Base-by-base conservation (phyloP, 2,113 vertebrate species). In the Condylura cristata region DNA sequence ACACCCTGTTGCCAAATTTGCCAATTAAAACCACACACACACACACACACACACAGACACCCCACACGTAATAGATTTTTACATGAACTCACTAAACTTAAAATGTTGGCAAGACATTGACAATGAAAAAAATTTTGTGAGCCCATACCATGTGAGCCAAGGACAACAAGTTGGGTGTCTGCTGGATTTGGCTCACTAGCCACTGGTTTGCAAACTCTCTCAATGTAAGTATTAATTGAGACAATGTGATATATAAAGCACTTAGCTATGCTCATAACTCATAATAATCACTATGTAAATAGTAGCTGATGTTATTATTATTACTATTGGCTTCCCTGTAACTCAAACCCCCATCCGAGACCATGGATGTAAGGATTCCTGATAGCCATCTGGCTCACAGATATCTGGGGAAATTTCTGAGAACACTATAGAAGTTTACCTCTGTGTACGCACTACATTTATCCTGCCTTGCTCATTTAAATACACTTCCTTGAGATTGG, bases 71-170 rank as follows among this genome's bases (percentile, higher is more conserved):
- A 65, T 28, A 80, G 78, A 66, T 71, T 86, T 92, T 78, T 86
- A 61, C 51, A 28, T 65, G 60, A 92, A 70, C 39, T 95, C n/a
- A 65, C 51, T 58, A 72, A 58, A 89, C 71, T 93, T 87, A 70
- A 96, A 95, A 70, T 83, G 37, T 48, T 96, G 70, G 84, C 58
- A 71, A 86, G 63, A 94, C 83, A 83, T 1, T 7, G 56, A 85
- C 48, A 90, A 78, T 32, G 28, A 46, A 32, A 79, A 81, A 61
- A 76, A 17, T 5, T 6, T 39, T 8, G 5, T 37, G 44, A 71
- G 71, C 68, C 76, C 39, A 41, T 34, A 12, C 1, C 34, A 8
- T 8, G 3, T 48, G 71, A 93, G 30, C 89, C 94, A 92, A 85
- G 70, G 44, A 72, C 18, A 74, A 84, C 68, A 78, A 17, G 20